Evolutionary conservation across 1,140 invertebrate species (phyloP).

Genomic region (Penaeus japonicus): DNA sequence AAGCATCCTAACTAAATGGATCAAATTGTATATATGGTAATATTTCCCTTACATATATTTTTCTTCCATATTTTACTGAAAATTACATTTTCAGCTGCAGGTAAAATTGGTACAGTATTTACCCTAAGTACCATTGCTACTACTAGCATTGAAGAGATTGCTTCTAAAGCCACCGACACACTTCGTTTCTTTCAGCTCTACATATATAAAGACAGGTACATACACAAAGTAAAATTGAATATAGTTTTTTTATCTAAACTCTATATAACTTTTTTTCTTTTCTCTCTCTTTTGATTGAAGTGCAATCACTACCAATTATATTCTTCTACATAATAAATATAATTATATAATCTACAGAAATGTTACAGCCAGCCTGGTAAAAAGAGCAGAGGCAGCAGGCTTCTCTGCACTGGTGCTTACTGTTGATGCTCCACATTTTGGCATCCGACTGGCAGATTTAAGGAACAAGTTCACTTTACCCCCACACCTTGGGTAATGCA

Average conservation of each 20-base stretch:
- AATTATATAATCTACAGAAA: conserved; percentile 65
- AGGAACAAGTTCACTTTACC: conserved; percentile 87
- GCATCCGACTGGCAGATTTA: conserved; percentile 79
- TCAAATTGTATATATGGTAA: no score
- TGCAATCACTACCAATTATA: background rate
- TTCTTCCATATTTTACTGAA: background rate
- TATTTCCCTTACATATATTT: no score
- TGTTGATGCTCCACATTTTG: conserved; percentile 88
- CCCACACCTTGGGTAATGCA: conserved; percentile 72
- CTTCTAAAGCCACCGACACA: conserved; percentile 75
- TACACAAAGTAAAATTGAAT: background rate
- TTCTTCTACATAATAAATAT: background rate
- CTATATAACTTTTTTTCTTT: background rate
- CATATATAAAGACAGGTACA: conserved; percentile 80
- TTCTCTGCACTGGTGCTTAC: conserved; percentile 90
- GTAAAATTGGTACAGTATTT: conserved; percentile 76
- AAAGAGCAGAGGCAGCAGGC: conserved; percentile 82
- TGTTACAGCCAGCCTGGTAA: conserved; percentile 77
- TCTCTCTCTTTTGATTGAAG: background rate
- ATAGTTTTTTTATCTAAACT: background rate
- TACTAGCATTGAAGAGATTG: conserved; percentile 87
- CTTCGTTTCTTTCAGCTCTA: conserved; percentile 92
- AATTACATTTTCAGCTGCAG: conserved; percentile 73
- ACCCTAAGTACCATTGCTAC: conserved; percentile 88
- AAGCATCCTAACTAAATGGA: no score